Evolutionary conservation across 2,888 invertebrate species (phyloP).

Genomic region (Lucinisca nassula): DNA sequence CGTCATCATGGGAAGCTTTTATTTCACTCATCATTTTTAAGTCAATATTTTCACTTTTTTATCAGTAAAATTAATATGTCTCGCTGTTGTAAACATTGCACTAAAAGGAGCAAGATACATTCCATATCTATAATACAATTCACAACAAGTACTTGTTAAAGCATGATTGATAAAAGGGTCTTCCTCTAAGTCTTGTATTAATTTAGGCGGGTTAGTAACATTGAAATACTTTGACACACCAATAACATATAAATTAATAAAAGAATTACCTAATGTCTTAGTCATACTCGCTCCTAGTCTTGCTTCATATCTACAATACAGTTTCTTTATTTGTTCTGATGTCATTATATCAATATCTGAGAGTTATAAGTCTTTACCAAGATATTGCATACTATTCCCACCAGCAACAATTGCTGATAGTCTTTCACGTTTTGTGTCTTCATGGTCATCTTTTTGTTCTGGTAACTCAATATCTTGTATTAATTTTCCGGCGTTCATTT

Average conservation of each 20-base stretch:
- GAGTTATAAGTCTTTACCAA: slow-evolving; percentile 44
- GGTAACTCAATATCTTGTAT: slow-evolving; percentile 7
- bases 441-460: slow-evolving; percentile 18
- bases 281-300: slow-evolving; percentile 56
- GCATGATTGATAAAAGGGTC: slow-evolving; percentile 56
- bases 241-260: slow-evolving; percentile 52
- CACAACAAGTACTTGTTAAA: slow-evolving; percentile 30
- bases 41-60: slow-evolving; percentile 12
- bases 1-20: not conserved
- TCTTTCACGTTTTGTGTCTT: slow-evolving; percentile 49
- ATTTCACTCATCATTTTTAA: slow-evolving; percentile 32
- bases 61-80: slow-evolving; percentile 29
- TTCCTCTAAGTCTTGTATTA: slow-evolving; percentile 58
- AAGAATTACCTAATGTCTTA: slow-evolving; percentile 56
- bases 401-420: slow-evolving; percentile 57
- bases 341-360: slow-evolving; percentile 48
- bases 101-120: slow-evolving; percentile 52
- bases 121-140: slow-evolving; percentile 38
- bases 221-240: slow-evolving; percentile 53
- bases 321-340: slow-evolving; percentile 50
- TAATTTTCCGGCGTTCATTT: slow-evolving; percentile 57
- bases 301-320: slow-evolving; percentile 57
- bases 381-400: slow-evolving; percentile 51
- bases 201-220: slow-evolving; percentile 43
- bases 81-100: slow-evolving; percentile 38